Conservation (phyloP, 2,113 vertebrate genomes). For the Physeter macrocephalus region DNA sequence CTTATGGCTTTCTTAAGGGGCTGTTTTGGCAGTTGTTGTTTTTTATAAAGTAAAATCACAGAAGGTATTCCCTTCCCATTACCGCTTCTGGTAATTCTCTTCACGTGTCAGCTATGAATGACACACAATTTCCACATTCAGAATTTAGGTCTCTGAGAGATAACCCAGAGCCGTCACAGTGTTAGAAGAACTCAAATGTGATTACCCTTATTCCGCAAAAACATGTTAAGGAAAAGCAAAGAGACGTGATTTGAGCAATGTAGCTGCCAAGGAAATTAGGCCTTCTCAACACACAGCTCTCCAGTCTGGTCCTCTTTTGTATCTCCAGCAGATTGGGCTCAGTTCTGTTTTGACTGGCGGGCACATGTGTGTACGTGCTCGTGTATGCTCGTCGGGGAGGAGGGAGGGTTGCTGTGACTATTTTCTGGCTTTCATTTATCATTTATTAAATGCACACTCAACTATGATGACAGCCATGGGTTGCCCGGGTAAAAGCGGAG, state of each 20-base stretch:
- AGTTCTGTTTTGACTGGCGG: background rate
- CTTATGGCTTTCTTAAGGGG: background rate
- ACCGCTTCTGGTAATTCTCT: background rate
- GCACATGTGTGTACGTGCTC: background rate
- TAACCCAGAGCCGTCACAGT: background rate
- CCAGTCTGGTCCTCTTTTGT: accelerated
- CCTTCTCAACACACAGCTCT: background rate
- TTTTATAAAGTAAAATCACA: background rate
- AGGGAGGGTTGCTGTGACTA: background rate
- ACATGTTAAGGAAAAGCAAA: background rate
- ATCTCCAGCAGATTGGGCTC: background rate
- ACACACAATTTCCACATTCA: background rate
- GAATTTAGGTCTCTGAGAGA: background rate
- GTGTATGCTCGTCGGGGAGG: accelerated
- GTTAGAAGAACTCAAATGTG: background rate
- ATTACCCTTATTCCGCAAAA: background rate
- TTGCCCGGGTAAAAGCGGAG: background rate
- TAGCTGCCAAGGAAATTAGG: background rate
- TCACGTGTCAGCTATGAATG: background rate
- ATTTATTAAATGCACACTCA: background rate
- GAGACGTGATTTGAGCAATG: accelerated
- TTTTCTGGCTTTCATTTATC: background rate
- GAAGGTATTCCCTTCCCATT: background rate
- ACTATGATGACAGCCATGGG: background rate
- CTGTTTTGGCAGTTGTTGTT: background rate